Conservation (phyloP, 2,888 invertebrate species). For the Neoaliturus tenellus region DNA sequence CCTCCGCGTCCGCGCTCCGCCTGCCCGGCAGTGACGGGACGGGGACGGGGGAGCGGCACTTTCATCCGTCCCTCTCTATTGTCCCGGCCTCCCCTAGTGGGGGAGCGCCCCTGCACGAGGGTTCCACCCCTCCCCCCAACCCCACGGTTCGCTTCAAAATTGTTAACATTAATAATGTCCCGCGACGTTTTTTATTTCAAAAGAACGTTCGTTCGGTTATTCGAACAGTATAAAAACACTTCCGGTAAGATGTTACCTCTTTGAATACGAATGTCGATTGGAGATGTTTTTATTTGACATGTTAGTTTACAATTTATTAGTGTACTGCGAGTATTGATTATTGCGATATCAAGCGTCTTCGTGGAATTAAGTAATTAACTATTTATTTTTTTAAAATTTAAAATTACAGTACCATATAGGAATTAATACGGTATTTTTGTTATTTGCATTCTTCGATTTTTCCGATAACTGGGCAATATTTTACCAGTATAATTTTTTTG, state of each 20-base stretch:
- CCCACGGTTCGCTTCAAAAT: constrained; percentile 50
- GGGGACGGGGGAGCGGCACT: not conserved
- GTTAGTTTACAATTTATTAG: not conserved
- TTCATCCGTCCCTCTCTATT: constrained; percentile 32
- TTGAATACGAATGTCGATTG: not conserved
- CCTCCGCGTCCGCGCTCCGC: not conserved
- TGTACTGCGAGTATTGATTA: constrained; percentile 20
- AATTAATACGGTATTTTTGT: no score
- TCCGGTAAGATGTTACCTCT: constrained; percentile 27
- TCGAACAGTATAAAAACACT: constrained; percentile 32
- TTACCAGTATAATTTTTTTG: no score
- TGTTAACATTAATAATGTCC: constrained; percentile 53
- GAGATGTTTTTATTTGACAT: not conserved
- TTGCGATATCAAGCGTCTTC: no score
- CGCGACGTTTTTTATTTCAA: constrained; percentile 48
- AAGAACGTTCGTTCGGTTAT: constrained; percentile 37
- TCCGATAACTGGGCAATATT: no score
- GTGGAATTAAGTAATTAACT: no score
- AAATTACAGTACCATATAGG: no score
- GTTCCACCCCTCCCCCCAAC: constrained; percentile 26
- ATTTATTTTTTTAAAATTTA: no score
- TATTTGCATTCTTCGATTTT: no score
- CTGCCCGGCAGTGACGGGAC: not conserved
- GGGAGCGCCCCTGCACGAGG: constrained; percentile 49
- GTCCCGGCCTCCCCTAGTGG: constrained; percentile 29